Evolutionary conservation across 2,888 invertebrate genomes (phyloP), one percentile per base, ranked within the genome.

Genomic region (Onchidella celtica): DNA sequence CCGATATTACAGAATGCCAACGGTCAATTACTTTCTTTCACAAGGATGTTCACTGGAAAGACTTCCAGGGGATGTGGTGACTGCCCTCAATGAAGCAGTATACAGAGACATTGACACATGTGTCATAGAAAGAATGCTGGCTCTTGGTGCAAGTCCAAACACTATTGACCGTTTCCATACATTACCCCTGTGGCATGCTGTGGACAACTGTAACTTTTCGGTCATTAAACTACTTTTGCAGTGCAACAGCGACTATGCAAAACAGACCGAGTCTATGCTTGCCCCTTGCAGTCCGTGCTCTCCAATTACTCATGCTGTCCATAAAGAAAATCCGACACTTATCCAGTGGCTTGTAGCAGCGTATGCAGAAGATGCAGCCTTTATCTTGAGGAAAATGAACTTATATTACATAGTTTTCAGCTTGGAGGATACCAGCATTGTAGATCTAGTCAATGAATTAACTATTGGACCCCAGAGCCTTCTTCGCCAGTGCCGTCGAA

Each of bases 201-300:
- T 92, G 2, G 92, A 92, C 84, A 86, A 87, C 47, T 85, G 88
- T 36, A 89, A 91, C 82, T 79, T 85, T 11, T 85, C 87, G 38
- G 87, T 88, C 11, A 86, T 90, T 24, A 87, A 87, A 34, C 40
- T 81, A 21, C 61, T 81, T 3, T 36, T 79, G 14, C 76, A 66
- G 97, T 89, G 98, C 97, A 94, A 98, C 97, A 83, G 98, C 97
- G 93, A 98, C 97, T 94, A 98, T 97, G n/a, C 36, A 9, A 73
- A 57, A 34, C 85, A 97, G 95, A 77, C 84, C n/a, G 92, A 92
- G 81, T 97, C 97, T 92, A 98, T 97, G 94, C 82, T 90, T 9
- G 97, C 97, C 90, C 98, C 95, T 32, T 89, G 88, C 84, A 87
- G 84, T 36, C 91, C 88, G 32, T 91, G 89, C 79, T 88, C 88